These are phyloP conservation scores for Athetis lepigone DNA, from an alignment of 2,888 invertebrate species.

Conservation along the genomic window DNA sequence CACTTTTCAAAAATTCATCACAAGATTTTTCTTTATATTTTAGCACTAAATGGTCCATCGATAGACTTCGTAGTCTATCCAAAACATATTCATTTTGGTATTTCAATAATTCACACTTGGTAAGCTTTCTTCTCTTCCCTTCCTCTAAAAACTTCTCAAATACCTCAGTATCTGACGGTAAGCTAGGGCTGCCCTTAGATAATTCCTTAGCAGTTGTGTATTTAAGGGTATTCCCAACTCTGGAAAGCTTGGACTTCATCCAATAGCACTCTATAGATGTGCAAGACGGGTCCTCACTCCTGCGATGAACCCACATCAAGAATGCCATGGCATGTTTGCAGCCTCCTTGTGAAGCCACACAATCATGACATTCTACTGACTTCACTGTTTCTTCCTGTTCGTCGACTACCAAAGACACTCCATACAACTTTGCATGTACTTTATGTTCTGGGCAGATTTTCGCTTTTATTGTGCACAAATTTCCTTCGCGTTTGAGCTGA, in stretches of 20 bases:
- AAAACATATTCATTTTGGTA: too few species aligned
- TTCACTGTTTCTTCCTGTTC: constrained; percentile 54
- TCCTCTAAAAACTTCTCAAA: background rate
- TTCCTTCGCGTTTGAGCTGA: constrained; percentile 44
- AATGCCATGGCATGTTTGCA: constrained; percentile 70
- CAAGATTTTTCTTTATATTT: constrained; percentile 50
- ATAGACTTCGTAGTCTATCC: too few species aligned
- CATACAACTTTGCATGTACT: constrained; percentile 62
- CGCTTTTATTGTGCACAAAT: constrained; percentile 59
- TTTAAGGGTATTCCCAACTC: background rate
- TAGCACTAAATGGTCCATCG: too few species aligned
- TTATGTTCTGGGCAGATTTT: constrained; percentile 68
- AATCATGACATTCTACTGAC: constrained; percentile 61
- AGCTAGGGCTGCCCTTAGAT: background rate
- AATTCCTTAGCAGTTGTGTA: background rate
- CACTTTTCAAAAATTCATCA: constrained; percentile 46
- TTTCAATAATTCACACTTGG: background rate
- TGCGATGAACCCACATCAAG: constrained; percentile 68
- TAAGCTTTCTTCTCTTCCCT: background rate
- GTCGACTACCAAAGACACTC: constrained; percentile 57
- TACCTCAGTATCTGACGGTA: background rate
- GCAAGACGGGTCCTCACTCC: constrained; percentile 69
- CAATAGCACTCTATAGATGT: constrained; percentile 30
- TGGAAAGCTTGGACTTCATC: background rate
- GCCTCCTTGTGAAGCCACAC: constrained; percentile 63